phyloP scores from a whole-genome alignment of 2,113 vertebrate species.

The Hippotragus niger region DNA sequence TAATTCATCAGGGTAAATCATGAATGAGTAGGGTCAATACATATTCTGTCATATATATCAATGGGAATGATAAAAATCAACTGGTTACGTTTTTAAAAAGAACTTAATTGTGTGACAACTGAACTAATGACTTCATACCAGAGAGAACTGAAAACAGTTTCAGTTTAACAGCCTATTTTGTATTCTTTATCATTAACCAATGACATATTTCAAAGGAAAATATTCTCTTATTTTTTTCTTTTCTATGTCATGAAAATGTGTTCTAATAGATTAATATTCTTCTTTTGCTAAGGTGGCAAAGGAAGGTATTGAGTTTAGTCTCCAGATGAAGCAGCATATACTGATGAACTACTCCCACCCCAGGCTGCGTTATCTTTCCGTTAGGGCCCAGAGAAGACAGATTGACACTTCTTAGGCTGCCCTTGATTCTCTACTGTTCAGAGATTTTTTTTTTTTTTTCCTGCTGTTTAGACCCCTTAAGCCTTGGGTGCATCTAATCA shows the following conservation, averaged over 20 bases:
- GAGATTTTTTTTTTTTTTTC: accelerated
- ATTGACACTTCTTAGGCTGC: background rate
- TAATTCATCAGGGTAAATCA: background rate
- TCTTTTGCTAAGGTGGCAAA: background rate
- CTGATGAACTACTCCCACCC: no score
- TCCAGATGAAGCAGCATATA: background rate
- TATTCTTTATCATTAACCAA: background rate
- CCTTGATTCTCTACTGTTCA: background rate
- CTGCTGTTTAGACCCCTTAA: background rate
- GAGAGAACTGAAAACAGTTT: background rate
- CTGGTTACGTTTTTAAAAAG: background rate
- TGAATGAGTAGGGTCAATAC: background rate
- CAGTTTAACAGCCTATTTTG: background rate
- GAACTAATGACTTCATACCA: background rate
- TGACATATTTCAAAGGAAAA: background rate
- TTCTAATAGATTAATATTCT: background rate
- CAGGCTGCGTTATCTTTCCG: no score
- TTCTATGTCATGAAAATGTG: background rate
- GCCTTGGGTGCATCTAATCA: no score
- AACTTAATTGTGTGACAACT: background rate
- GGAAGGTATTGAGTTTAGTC: background rate
- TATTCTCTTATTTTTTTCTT: background rate
- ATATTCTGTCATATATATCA: background rate
- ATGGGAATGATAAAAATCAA: background rate
- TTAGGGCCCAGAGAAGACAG: background rate